Percentiles rank a stretch among this genome's conserved stretches.
phyloP scores from a whole-genome alignment of 1,140 invertebrate species.

The Drepana arcuata region DNA sequence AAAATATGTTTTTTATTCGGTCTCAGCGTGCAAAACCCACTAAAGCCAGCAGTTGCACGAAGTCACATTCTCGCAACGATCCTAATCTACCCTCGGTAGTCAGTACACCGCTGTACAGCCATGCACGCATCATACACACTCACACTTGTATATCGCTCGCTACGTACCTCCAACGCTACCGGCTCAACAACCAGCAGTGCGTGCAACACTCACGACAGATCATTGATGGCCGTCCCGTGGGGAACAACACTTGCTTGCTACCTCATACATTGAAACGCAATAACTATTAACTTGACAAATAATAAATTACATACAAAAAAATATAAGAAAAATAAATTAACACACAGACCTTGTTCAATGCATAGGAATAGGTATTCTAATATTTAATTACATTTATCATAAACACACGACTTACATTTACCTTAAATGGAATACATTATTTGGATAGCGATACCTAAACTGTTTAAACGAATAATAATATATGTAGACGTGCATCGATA shows the following conservation, averaged over 20 bases:
- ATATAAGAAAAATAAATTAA: constrained; percentile 64
- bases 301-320: constrained; percentile 55
- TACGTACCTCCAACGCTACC: no score
- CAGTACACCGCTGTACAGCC: constrained; percentile 31
- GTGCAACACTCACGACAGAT: constrained; percentile 43
- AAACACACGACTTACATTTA: constrained; percentile 57
- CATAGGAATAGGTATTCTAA: constrained; percentile 50
- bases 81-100: constrained; percentile 29
- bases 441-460: constrained; percentile 45
- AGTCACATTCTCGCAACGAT: constrained; percentile 41
- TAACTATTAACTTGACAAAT: no score
- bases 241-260: constrained; percentile 29
- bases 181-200: constrained; percentile 31
- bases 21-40: constrained; percentile 63
- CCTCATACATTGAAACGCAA: constrained; percentile 39
- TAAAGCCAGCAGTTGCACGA: constrained; percentile 54
- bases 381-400: constrained; percentile 49
- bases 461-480: constrained; percentile 38
- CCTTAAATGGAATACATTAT: constrained; percentile 64
- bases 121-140: constrained; percentile 28
- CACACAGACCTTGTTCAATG: constrained; percentile 63
- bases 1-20: constrained; percentile 54
- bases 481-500: constrained; percentile 33
- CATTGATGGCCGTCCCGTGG: constrained; percentile 34
- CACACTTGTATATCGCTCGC: constrained; percentile 29